Percentiles rank a stretch among this genome's conserved stretches.
phyloP scores from a whole-genome alignment of 2,797 vertebrate species.

The Chanos chanos region DNA sequence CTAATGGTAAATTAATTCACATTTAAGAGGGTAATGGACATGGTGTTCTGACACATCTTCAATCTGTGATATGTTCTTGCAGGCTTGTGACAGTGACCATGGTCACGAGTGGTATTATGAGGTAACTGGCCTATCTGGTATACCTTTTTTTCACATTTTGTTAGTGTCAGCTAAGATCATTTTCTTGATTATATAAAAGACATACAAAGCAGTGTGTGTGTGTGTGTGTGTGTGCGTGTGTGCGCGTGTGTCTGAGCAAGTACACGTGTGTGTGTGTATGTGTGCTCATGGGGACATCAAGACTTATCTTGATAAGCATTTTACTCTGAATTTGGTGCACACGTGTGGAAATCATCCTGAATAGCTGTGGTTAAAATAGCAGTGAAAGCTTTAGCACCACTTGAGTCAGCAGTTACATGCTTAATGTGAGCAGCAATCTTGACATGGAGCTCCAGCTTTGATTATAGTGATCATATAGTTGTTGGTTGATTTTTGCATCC shows the following conservation, averaged over 20 bases:
- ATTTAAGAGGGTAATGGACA: not conserved
- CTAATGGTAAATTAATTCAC: not conserved
- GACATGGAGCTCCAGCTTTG: conserved; percentile 28
- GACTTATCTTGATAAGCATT: not conserved
- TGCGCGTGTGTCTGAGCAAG: too few species aligned
- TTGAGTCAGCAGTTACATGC: conserved; percentile 28
- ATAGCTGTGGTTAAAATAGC: too few species aligned
- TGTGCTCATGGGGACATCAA: not conserved
- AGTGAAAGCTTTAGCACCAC: conserved; percentile 15
- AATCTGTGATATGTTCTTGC: conserved; percentile 37
- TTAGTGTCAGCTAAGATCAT: conserved; percentile 18
- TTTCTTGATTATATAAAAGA: not conserved
- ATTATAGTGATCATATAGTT: conserved; percentile 42
- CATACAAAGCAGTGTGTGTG: not conserved
- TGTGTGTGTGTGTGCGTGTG: conserved; percentile 18
- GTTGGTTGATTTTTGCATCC: conserved; percentile 21
- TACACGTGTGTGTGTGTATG: not conserved
- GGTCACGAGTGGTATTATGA: conserved; percentile 81
- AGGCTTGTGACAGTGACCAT: conserved; percentile 52
- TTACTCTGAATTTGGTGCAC: too few species aligned
- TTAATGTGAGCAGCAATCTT: conserved; percentile 29
- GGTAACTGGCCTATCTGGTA: conserved; percentile 56
- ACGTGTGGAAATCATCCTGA: too few species aligned
- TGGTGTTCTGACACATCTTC: conserved; percentile 18
- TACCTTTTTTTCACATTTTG: conserved; percentile 12